phyloP scores from a whole-genome alignment of 2,797 vertebrate genomes.

The Notolepis coatsorum region DNA sequence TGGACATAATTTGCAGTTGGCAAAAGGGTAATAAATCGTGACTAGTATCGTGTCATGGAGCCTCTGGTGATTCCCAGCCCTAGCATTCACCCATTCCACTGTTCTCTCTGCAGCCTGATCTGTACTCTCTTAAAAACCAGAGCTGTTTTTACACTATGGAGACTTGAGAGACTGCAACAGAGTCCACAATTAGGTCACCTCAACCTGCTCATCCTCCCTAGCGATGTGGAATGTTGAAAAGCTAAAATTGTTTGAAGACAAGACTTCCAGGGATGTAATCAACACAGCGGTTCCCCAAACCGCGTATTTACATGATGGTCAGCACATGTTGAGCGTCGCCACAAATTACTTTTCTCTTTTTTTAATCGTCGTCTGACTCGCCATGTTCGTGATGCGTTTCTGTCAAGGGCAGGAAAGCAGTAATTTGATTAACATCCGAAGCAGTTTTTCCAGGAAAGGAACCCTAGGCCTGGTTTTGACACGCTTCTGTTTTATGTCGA shows the following conservation, averaged over 20 bases:
- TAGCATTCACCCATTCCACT: not conserved
- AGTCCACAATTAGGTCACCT: not conserved
- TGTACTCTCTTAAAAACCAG: not conserved
- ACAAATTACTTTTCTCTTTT: not conserved
- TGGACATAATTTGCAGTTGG: no score
- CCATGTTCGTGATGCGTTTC: not conserved
- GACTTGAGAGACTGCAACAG: not conserved
- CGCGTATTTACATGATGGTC: constrained; percentile 16
- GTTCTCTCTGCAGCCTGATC: constrained; percentile 9
- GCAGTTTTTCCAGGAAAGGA: constrained; percentile 8
- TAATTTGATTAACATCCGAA: constrained; percentile 22
- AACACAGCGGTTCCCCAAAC: constrained; percentile 30
- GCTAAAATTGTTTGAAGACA: constrained; percentile 16
- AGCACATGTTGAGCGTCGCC: constrained; percentile 7
- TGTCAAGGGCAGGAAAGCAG: constrained; percentile 8
- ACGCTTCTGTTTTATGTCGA: constrained; percentile 33
- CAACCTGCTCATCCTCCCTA: not conserved
- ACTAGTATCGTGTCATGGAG: no score
- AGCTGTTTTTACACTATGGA: not conserved
- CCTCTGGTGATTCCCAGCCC: no score
- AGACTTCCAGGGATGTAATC: constrained; percentile 24
- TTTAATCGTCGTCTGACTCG: constrained; percentile 2
- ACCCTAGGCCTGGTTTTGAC: constrained; percentile 2
- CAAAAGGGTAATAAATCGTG: no score
- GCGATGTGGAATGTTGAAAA: constrained; percentile 10